Percentiles rank a stretch among this genome's conserved stretches.
Evolutionary conservation across 2,797 vertebrate species (phyloP).

Genomic region (Myotis myotis): DNA sequence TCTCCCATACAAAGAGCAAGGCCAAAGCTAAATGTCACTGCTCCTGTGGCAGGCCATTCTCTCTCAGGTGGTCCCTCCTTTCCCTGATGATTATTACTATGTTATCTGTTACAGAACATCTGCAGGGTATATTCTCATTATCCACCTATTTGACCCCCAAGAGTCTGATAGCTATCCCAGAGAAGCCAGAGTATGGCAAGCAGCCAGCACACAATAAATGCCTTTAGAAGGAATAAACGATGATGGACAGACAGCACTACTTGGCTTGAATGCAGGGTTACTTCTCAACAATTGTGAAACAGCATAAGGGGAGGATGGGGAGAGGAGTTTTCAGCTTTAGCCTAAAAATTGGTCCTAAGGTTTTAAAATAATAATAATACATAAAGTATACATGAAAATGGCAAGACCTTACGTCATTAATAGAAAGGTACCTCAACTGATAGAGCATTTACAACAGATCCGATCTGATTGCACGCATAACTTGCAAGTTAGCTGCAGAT

Average conservation of each 20-base stretch:
- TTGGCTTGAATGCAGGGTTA: rapidly evolving
- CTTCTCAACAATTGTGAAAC: not conserved
- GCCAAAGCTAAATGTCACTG: not conserved
- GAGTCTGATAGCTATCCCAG: not conserved
- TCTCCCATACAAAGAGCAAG: not conserved
- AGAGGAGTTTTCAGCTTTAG: not conserved
- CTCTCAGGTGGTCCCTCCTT: not conserved
- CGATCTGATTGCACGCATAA: not conserved
- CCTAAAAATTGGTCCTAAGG: not conserved
- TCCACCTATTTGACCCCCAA: too few species aligned
- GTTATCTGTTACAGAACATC: not conserved
- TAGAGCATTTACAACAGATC: not conserved
- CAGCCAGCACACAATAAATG: too few species aligned
- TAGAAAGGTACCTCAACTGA: not conserved
- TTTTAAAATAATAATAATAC: not conserved
- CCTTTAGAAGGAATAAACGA: not conserved
- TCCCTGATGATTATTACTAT: not conserved
- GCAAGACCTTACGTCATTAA: not conserved
- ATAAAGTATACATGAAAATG: not conserved
- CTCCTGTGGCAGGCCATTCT: not conserved
- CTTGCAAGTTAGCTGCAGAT: not conserved
- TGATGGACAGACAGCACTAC: not conserved
- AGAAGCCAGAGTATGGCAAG: not conserved
- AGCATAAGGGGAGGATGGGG: rapidly evolving
- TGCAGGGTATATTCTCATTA: not conserved